Percentiles rank a stretch among this genome's conserved stretches.
Conservation (phyloP, 2,797 vertebrate species). For the Borostomias antarcticus region DNA sequence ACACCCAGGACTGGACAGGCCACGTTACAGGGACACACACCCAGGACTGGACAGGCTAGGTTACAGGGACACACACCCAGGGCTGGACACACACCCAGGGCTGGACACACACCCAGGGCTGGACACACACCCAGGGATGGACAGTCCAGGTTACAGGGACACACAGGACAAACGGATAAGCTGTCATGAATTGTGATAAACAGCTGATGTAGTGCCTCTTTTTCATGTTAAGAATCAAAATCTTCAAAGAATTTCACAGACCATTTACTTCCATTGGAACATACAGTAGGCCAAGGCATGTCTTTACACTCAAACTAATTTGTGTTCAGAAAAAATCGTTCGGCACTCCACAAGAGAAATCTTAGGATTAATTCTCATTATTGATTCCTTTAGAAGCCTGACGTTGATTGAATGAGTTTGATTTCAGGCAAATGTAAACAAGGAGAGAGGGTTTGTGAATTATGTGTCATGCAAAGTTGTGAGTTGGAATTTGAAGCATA, state of each 20-base stretch:
- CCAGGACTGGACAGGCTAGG: too few species aligned
- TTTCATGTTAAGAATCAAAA: conserved; percentile 5
- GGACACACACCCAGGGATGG: too few species aligned
- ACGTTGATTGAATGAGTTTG: conserved; percentile 50
- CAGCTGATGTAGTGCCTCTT: background rate
- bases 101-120: too few species aligned
- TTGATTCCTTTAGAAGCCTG: conserved; percentile 43
- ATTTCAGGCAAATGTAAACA: conserved; percentile 34
- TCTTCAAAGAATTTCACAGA: background rate
- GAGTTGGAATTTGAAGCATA: conserved; percentile 34
- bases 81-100: too few species aligned
- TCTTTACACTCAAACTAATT: conserved; percentile 37
- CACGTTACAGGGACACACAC: too few species aligned
- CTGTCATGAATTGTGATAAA: background rate
- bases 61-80: too few species aligned
- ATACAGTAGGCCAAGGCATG: conserved; percentile 20
- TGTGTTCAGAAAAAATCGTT: conserved; percentile 43
- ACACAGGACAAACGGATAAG: background rate
- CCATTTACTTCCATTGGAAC: conserved; percentile 3
- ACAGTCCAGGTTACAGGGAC: too few species aligned
- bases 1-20: too few species aligned
- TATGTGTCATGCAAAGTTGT: conserved; percentile 35
- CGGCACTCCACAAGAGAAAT: conserved; percentile 47
- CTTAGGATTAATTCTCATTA: conserved; percentile 54
- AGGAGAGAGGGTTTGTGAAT: conserved; percentile 39